A percentile compares a stretch with the other conserved stretches of the same genome.
These are phyloP conservation scores for Galerucella nymphaeae DNA, from an alignment of 2,888 invertebrate species.

Conservation along the genomic window DNA sequence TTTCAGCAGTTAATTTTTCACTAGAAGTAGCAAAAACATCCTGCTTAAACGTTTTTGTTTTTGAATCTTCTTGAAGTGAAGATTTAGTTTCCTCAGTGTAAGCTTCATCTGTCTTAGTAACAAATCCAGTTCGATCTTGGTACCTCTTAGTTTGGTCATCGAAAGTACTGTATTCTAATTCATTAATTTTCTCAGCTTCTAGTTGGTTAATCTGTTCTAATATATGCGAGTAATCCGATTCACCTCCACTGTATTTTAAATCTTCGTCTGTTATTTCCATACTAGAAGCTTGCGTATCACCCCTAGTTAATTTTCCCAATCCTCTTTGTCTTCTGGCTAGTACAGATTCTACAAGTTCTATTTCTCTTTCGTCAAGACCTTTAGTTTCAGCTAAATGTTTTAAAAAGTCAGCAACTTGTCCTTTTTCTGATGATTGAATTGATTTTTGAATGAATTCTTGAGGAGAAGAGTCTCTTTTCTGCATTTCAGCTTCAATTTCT, in stretches of 20 bases:
- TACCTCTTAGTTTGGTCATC: slow-evolving; percentile 50
- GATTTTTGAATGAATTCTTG: slow-evolving; percentile 37
- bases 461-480: slow-evolving; percentile 57
- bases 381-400: slow-evolving; percentile 64
- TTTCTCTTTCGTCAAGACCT: slow-evolving; percentile 65
- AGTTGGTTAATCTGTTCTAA: slow-evolving; percentile 63
- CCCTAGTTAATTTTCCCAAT: slow-evolving; percentile 62
- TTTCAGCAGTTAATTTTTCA: slow-evolving; percentile 56
- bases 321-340: slow-evolving; percentile 65
- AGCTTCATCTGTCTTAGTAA: slow-evolving; percentile 56
- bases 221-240: slow-evolving; percentile 71
- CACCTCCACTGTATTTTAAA: slow-evolving; percentile 76
- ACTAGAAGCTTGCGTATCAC: slow-evolving; percentile 68
- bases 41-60: slow-evolving; percentile 54
- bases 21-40: slow-evolving; percentile 52
- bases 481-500: slow-evolving; percentile 69
- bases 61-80: slow-evolving; percentile 50
- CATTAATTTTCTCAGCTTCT: slow-evolving; percentile 65
- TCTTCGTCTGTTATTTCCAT: slow-evolving; percentile 75
- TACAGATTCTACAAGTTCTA: slow-evolving; percentile 67
- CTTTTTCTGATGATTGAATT: slow-evolving; percentile 49
- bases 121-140: slow-evolving; percentile 53
- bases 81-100: slow-evolving; percentile 50
- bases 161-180: slow-evolving; percentile 55
- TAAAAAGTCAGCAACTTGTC: slow-evolving; percentile 64